These are phyloP conservation scores for Leuciscus waleckii DNA, from an alignment of 2,797 vertebrate genomes.

Conservation along the genomic window DNA sequence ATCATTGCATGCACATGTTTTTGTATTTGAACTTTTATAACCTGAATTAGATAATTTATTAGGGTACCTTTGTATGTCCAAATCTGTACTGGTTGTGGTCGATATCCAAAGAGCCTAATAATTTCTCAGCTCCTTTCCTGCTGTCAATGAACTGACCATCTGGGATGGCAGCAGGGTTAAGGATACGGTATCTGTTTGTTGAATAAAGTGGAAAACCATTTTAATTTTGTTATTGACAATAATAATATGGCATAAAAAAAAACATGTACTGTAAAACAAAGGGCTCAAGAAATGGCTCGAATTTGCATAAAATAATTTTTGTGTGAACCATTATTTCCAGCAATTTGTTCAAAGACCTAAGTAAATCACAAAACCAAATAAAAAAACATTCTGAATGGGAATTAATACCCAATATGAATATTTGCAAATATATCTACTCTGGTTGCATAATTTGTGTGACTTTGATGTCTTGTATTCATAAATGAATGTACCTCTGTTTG, in stretches of 20 bases:
- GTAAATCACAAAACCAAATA: not conserved
- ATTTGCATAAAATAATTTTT: not conserved
- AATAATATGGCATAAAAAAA: not conserved
- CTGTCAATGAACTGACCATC: slow-evolving; percentile 13
- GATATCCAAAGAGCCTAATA: slow-evolving; percentile 3
- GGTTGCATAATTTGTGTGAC: not conserved
- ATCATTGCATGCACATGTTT: not conserved
- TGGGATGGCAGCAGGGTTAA: slow-evolving; percentile 12
- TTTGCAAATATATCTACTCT: not conserved
- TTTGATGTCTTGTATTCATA: not conserved
- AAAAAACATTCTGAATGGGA: not conserved
- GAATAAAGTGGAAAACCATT: not conserved
- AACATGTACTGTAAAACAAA: not conserved
- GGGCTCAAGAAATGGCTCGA: not conserved
- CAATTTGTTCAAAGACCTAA: not conserved
- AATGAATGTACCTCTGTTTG: slow-evolving; percentile 75
- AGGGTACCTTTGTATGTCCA: not conserved
- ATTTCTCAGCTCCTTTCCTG: slow-evolving; percentile 21
- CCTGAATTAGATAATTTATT: too few relatives aligned
- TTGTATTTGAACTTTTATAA: not conserved
- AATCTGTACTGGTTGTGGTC: not conserved
- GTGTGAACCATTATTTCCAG: not conserved
- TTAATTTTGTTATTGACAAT: not conserved
- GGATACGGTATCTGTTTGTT: slow-evolving; percentile 18
- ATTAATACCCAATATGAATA: not conserved